phyloP scores from a whole-genome alignment of 2,797 vertebrate genomes.

The Phataginus tricuspis region DNA sequence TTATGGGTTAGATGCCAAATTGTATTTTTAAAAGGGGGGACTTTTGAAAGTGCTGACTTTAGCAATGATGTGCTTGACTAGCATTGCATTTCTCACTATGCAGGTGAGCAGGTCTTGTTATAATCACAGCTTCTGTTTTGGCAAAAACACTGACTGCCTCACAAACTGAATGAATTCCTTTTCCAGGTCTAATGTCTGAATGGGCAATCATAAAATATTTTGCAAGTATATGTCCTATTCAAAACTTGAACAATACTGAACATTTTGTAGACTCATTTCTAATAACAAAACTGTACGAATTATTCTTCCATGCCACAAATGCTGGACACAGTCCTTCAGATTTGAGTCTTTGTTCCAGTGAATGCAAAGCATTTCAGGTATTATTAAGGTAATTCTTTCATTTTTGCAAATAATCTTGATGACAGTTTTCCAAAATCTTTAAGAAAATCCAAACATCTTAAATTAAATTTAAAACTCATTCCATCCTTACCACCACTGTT shows the following conservation, averaged over 20 bases:
- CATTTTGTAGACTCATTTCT: constrained; percentile 59
- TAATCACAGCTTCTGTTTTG: constrained; percentile 45
- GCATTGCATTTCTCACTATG: constrained; percentile 19
- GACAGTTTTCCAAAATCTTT: constrained; percentile 34
- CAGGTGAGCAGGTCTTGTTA: constrained; percentile 59
- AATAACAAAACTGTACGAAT: constrained; percentile 45
- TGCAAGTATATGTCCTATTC: constrained; percentile 46
- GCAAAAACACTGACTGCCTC: not conserved
- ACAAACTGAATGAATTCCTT: constrained; percentile 42
- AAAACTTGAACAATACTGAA: constrained; percentile 48
- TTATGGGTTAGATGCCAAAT: not conserved
- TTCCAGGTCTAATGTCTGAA: constrained; percentile 20
- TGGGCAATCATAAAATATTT: constrained; percentile 56
- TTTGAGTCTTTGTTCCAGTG: constrained; percentile 19
- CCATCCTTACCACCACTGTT: not conserved
- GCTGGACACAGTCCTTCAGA: constrained; percentile 45
- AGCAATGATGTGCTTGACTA: not conserved
- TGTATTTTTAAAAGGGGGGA: not conserved
- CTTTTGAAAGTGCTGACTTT: not conserved
- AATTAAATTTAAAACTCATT: constrained; percentile 31
- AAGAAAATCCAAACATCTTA: constrained; percentile 38
- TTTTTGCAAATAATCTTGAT: constrained; percentile 26
- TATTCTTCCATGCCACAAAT: constrained; percentile 20
- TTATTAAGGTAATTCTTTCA: constrained; percentile 18
- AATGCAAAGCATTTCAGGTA: constrained; percentile 11